A percentile compares a stretch with the other conserved stretches of the same genome.
Evolutionary conservation across 92 coral and sea anemone genomes (phyloP).

Genomic region (Meandrina meandrites): DNA sequence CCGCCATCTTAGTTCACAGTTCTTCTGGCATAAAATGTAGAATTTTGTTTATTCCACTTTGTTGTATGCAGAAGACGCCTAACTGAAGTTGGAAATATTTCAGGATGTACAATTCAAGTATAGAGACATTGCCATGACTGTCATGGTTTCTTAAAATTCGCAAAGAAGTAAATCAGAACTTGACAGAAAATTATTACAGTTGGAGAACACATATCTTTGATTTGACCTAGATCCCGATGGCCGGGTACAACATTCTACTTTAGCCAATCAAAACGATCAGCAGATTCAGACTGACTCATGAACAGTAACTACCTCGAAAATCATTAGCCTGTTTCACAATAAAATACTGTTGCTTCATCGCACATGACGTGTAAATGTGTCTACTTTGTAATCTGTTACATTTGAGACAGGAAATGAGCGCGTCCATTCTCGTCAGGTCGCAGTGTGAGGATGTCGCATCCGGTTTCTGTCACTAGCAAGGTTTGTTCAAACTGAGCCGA

Average conservation of each 20-base stretch:
- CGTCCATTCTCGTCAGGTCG: constrained; percentile 85
- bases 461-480: constrained; percentile 90
- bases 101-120: not conserved
- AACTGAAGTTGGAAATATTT: not conserved
- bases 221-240: not conserved
- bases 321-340: not conserved
- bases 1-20: not conserved
- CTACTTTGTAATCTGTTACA: not conserved
- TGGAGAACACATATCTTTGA: not conserved
- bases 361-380: not conserved
- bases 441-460: constrained; percentile 89
- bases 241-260: not conserved
- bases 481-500: constrained; percentile 99
- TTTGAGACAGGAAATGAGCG: constrained; percentile 82
- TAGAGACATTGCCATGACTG: not conserved
- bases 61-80: too few species aligned
- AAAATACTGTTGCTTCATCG: not conserved
- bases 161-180: not conserved
- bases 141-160: not conserved
- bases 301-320: not conserved
- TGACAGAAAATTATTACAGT: not conserved
- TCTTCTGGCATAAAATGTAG: not conserved
- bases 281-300: not conserved
- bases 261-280: not conserved
- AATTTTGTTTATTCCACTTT: too few species aligned